A percentile compares a stretch with the other conserved stretches of the same genome.
These are phyloP conservation scores for Molothrus aeneus DNA, from an alignment of 2,797 vertebrate genomes.

Conservation along the genomic window DNA sequence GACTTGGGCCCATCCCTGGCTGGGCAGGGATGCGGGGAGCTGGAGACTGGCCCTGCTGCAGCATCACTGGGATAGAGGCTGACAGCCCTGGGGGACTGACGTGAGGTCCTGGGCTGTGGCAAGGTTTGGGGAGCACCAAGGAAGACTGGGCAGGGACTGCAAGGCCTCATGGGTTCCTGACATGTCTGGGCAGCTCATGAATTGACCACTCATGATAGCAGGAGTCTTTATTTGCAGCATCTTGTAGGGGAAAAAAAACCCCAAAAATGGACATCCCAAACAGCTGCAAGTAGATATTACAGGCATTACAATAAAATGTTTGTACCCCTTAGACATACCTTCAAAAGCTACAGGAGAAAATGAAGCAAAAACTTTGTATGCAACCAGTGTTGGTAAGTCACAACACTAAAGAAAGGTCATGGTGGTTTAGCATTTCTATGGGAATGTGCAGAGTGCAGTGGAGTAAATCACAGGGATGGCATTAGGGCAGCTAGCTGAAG, in stretches of 20 bases:
- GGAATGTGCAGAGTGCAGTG: background rate
- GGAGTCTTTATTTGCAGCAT: background rate
- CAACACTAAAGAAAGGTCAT: background rate
- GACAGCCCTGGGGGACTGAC: background rate
- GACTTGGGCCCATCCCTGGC: accelerated
- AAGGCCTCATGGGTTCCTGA: background rate
- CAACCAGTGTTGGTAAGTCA: background rate
- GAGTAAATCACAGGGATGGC: background rate
- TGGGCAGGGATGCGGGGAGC: background rate
- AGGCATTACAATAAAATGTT: background rate
- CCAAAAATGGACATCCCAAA: too few relatives aligned
- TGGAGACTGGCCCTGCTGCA: background rate
- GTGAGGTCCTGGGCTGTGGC: too few relatives aligned
- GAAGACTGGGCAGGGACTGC: background rate
- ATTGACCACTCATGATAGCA: background rate
- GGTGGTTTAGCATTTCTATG: background rate
- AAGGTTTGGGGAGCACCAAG: background rate
- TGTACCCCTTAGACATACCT: background rate
- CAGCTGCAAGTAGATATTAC: background rate
- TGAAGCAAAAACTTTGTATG: background rate
- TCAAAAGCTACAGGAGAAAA: background rate
- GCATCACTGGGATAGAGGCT: background rate
- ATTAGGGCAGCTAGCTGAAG: background rate
- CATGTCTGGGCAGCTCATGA: background rate
- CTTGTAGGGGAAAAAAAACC: background rate